Evolutionary conservation across 2,888 invertebrate species (phyloP).

Genomic region (Drosophila pegasa): DNA sequence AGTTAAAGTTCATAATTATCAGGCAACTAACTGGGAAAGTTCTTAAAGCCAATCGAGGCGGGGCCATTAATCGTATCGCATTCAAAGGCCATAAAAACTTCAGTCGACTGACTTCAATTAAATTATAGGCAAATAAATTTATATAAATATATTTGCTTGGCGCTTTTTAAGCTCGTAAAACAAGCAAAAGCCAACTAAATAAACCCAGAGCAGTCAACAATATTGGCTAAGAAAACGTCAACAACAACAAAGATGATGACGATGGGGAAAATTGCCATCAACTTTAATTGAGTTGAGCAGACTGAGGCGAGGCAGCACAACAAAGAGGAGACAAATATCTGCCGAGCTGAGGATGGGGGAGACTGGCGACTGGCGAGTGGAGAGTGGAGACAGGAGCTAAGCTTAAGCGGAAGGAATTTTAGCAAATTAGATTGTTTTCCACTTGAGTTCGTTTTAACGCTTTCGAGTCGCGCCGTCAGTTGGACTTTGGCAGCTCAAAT

Average conservation of each 20-base stretch:
- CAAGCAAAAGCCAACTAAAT: conserved; percentile 65
- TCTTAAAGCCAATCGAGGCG: conserved; percentile 24
- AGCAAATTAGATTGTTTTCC: conserved; percentile 85
- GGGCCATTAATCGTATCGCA: conserved; percentile 19
- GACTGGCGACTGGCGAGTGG: not conserved
- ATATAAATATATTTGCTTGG: conserved; percentile 46
- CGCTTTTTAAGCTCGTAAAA: conserved; percentile 66
- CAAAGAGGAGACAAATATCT: conserved; percentile 38
- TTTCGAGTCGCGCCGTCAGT: conserved; percentile 52
- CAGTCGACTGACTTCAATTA: conserved; percentile 64
- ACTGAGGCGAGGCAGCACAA: conserved; percentile 50
- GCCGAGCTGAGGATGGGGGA: conserved; percentile 7
- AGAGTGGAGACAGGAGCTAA: conserved; percentile 18
- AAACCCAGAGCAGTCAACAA: conserved; percentile 72
- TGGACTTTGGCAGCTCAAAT: conserved; percentile 33
- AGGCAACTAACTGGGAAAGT: not conserved
- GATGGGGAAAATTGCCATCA: conserved; percentile 71
- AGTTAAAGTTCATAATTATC: conserved; percentile 2
- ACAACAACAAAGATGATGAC: conserved; percentile 37
- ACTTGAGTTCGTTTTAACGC: conserved; percentile 83
- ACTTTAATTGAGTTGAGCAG: conserved; percentile 79
- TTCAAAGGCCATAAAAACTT: conserved; percentile 21
- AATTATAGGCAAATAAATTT: conserved; percentile 77
- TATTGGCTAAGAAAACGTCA: conserved; percentile 70
- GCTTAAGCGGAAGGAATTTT: conserved; percentile 74